Evolutionary conservation across 2,113 vertebrate species (phyloP), one percentile per base, ranked within the genome.

Genomic region (Anarhynchus alexandrinus): DNA sequence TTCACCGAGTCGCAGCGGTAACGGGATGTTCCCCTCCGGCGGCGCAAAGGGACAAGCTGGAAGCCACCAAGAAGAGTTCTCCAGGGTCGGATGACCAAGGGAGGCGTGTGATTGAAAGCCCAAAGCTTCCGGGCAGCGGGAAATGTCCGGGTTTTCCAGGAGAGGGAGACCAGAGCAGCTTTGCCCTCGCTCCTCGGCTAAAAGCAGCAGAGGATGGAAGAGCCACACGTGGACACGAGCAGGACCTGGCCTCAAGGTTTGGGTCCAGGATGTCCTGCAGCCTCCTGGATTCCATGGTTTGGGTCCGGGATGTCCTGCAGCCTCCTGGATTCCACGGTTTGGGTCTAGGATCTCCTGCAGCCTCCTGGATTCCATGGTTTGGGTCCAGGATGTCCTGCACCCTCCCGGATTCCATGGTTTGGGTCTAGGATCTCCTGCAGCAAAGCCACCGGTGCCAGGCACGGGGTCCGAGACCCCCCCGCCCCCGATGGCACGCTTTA

Each of bases 391-490:
- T 1, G 3, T 61, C 40, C 71, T 4, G 29, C 61, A 8, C 66
- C 43, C 54, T 55, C 54, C 54, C 17, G 54, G 54, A 30, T 55
- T 11, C 4, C 10, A 6, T 30, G 54, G 54, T 3, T 4, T 30
- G 29, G 32, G 7, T 21, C 32, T 12, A 2, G 57, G 57, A n/a
- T n/a, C 20, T 58, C 32, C 57, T 8, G n/a, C 59, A 12, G 36
- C 34, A 25, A 49, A 18, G 54, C 27, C 91, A 4, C 5, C 3
- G 5, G 36, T 10, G 88, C 42, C 69, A 34, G 69, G 22, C 5
- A 2, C 2, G 3, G 29, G 36, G 26, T 3, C 36, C 12, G 0
- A 6, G 16, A 49, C 8, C n/a, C 22, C 27, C 43, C 18, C 43
- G 16, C 16, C 43, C 18, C 43, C 8, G 8, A 12, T 1, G 8